Evolutionary conservation across 2,888 invertebrate genomes (phyloP), one percentile per base, ranked within the genome.

Genomic region (Meghimatium bilineatum): DNA sequence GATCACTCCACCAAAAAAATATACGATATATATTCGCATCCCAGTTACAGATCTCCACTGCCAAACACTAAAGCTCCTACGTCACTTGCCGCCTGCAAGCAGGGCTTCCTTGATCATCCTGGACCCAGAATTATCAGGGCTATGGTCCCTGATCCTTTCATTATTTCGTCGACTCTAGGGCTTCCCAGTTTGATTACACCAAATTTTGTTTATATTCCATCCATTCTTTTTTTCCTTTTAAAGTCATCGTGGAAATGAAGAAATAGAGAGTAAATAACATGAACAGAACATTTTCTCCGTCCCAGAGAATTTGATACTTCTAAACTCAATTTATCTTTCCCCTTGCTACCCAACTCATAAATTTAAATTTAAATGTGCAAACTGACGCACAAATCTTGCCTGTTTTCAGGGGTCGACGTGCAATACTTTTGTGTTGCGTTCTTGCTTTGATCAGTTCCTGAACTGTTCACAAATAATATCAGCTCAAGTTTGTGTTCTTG

Each of bases 191-290:
- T 76, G 82, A 82, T 82, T 82, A 76, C 77, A 77, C 69, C 67
- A 82, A 76, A 82, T 82, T 66, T 77, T 82, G 82, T 82, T 82
- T 82, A 82, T 67, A 82, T 76, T 67, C 69, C 77, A 67, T 52
- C 74, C 69, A 29, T 6, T 82, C 56, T 82, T 52, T 36, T 20
- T 49, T 12, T 12, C 32, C 29, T 56, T n/a, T n/a, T 56, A 20
- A 66, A 60, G 20, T 44, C 67, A 32, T 8, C n/a, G 52, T 56
- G 38, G 6, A 63, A 67, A 78, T 29, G 44, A 66, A 56, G 26
- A 76, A 76, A 23, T 2, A n/a, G n/a, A 67, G 3, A 29, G 26
- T 29, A 67, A 67, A 44, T 17, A 36, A n/a, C 36, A 77, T 32
- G 63, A 63, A 20, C 20, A 77, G 29, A 63, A 77, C 77, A 77